Base-by-base conservation (phyloP, 2,797 vertebrate genomes). In the Sebastes melanostomus region DNA sequence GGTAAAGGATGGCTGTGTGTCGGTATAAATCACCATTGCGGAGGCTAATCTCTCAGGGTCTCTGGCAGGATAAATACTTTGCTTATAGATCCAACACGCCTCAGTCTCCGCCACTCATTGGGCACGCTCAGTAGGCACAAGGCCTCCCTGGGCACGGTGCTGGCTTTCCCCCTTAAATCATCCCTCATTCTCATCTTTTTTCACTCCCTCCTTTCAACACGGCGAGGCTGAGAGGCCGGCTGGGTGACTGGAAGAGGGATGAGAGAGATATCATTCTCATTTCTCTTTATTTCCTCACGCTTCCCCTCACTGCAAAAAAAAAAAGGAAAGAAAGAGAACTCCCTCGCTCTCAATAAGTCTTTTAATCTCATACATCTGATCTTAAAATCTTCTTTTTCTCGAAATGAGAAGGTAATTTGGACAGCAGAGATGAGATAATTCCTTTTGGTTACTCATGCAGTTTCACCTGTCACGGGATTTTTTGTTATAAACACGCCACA, bases 1-100 rank as follows among this genome's bases (percentile, higher is more conserved):
- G 91, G 91, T 95, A 96, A 97, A 96, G 95, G 94, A 97, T 96
- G 94, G 96, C 95, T 93, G 86, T 95, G 95, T 96, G 95, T 95
- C 91, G 94, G 94, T 96, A 96, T 97, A 97, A 97, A 97, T 98
- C 97, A 97, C 93, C 94, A 90, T 94, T 95, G 95, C 93, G 89
- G 90, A 93, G 94, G 95, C 95, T 97, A 96, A 97, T 97, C 96
- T 96, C 95, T 96, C 96, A 96, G 95, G 90, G 93, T 93, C 93
- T 86, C 89, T 93, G 92, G 92, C 93, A 94, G 93, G 93, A 94
- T 94, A 95, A 95, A 95, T 94, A 95, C 95, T 95, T 93, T 94
- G 92, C 95, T 94, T 95, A 93, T 94, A 92, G 91, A 94, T 95
- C 93, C 93, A 94, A 95, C 93, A 94, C 91, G 90, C 91, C 93